Evolutionary conservation across 2,888 invertebrate species (phyloP).

Genomic region (Nephrocerus scutellatus): DNA sequence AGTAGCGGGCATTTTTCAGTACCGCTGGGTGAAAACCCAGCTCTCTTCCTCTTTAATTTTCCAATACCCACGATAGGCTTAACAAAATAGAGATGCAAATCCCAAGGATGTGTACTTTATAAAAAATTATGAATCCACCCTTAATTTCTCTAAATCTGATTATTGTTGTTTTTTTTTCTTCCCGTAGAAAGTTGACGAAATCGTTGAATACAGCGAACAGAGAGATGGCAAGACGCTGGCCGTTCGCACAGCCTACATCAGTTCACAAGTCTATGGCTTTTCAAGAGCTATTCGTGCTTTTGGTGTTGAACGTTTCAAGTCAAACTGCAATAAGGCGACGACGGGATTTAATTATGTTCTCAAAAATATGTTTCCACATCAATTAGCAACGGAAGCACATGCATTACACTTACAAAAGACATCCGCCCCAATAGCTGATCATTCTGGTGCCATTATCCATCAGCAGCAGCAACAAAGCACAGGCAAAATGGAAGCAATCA

Average conservation of each 20-base stretch:
- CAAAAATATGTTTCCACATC: conserved; percentile 57
- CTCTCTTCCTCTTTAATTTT: no score
- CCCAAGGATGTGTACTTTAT: no score
- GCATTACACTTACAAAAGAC: conserved; percentile 17
- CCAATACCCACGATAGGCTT: no score
- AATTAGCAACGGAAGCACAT: conserved; percentile 9
- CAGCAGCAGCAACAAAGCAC: conserved; percentile 24
- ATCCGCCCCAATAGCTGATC: conserved; percentile 1
- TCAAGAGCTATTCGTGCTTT: conserved; percentile 82
- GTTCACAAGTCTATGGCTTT: conserved; percentile 82
- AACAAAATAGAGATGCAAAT: no score
- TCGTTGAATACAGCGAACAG: conserved; percentile 72
- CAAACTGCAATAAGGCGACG: conserved; percentile 76
- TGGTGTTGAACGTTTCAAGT: conserved; percentile 81
- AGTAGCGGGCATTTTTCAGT: no score
- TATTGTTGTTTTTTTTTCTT: conserved; percentile 10
- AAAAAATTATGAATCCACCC: no score
- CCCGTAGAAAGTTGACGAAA: conserved; percentile 76
- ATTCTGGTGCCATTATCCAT: background rate
- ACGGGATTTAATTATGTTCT: conserved; percentile 79
- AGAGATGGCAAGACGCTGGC: conserved; percentile 72
- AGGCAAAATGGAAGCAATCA: conserved; percentile 53
- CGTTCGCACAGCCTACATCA: conserved; percentile 78
- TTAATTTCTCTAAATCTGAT: no score
- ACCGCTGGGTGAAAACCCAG: no score